Evolutionary conservation across 2,888 invertebrate genomes (phyloP).

Genomic region (Callyntrura guangdongensis): DNA sequence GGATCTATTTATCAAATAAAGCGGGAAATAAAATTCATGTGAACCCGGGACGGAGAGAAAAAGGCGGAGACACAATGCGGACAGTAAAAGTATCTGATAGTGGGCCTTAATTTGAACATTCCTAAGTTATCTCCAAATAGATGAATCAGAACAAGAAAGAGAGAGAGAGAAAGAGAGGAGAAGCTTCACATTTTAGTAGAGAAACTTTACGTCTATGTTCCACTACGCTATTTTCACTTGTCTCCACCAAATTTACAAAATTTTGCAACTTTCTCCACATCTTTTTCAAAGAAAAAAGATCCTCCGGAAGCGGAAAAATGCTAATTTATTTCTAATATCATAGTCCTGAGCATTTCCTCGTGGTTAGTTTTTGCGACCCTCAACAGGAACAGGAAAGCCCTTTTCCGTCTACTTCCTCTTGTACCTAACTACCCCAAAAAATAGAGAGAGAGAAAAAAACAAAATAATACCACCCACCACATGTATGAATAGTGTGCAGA

Average conservation of each 20-base stretch:
- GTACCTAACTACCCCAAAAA: neutral
- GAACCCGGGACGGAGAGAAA: too few relatives aligned
- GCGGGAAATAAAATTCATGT: constrained; percentile 3
- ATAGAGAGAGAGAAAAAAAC: constrained; percentile 33
- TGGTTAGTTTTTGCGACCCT: constrained; percentile 43
- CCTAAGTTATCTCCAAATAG: neutral
- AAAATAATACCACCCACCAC: too few relatives aligned
- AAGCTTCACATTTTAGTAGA: neutral
- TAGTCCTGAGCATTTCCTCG: constrained; percentile 1
- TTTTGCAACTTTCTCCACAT: neutral
- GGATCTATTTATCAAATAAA: constrained; percentile 62
- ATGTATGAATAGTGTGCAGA: constrained; percentile 1
- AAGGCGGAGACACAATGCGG: neutral
- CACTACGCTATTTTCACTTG: neutral
- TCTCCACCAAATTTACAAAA: neutral
- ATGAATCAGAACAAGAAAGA: neutral
- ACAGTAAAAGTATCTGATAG: constrained; percentile 1
- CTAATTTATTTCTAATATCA: constrained; percentile 57
- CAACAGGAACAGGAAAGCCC: neutral
- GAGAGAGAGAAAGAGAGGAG: neutral
- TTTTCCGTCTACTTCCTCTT: too few relatives aligned
- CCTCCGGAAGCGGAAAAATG: constrained; percentile 28
- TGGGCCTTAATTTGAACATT: constrained; percentile 20
- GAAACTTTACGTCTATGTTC: too few relatives aligned
- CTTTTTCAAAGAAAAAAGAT: neutral